A percentile compares a stretch with the other conserved stretches of the same genome.
Evolutionary conservation across 2,797 vertebrate genomes (phyloP).

Genomic region (Anas capensis): DNA sequence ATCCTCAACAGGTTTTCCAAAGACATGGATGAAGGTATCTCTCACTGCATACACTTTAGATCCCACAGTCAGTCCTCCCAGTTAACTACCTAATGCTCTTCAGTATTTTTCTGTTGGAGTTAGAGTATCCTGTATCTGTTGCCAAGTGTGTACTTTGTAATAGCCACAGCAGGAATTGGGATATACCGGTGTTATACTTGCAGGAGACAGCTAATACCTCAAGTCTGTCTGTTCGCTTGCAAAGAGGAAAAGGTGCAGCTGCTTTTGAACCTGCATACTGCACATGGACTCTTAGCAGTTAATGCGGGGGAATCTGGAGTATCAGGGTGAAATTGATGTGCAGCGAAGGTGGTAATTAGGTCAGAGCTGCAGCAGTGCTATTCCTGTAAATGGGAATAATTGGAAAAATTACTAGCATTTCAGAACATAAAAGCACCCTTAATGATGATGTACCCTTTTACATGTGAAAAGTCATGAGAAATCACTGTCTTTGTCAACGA

Average conservation of each 20-base stretch:
- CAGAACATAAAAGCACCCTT: neutral
- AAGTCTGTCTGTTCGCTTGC: neutral
- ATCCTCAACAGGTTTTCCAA: slow-evolving; percentile 94
- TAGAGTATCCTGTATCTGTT: neutral
- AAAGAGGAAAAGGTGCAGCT: neutral
- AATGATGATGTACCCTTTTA: neutral
- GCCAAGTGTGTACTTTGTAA: neutral
- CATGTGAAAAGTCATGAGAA: neutral
- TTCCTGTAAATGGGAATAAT: neutral
- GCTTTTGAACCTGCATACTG: neutral
- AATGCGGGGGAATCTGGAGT: neutral
- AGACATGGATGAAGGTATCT: slow-evolving; percentile 93
- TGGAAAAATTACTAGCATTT: neutral
- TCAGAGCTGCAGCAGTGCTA: neutral
- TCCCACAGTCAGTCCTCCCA: neutral
- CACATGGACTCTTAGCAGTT: neutral
- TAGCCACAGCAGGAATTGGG: neutral
- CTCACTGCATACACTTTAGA: neutral
- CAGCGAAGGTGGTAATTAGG: neutral
- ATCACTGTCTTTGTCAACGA: neutral
- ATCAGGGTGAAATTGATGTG: neutral
- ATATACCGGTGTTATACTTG: neutral
- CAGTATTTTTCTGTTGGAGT: neutral
- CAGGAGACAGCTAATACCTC: neutral
- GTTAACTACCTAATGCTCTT: neutral